Base-by-base conservation (phyloP, 2,797 vertebrate genomes). In the Alcedo atthis region DNA sequence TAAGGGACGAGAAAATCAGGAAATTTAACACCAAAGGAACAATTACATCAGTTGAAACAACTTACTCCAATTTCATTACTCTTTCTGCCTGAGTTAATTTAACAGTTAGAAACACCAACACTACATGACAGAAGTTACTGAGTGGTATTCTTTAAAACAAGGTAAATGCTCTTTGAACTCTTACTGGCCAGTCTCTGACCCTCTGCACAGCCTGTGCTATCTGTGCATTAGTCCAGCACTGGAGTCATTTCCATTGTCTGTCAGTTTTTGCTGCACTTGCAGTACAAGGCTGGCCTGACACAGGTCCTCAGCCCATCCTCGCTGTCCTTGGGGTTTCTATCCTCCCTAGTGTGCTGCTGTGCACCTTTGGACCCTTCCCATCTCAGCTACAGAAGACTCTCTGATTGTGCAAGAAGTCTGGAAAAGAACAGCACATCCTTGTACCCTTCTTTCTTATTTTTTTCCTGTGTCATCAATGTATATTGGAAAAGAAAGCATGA, bases 1-100 rank as follows among this genome's bases (percentile, higher is more conserved):
- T 26, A 91, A 94, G 87, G 37, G 43, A 90, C 46, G 1, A 89
- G 88, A 94, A 94, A 92, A 76, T 83, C 86, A 92, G 84, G 81
- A 94, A 94, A 79, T 73, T 43, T 73, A 85, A 83, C 37, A 85
- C 51, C 42, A 85, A 59, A 35, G 21, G 48, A 87, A 64, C 81
- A 90, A 93, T 92, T 92, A 71, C 26, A 89, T 45, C 21, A 83
- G 90, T 63, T 66, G 45, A 92, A 95, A 73, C 73, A 89, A 87
- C 42, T 74, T 57, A 66, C 24, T 71, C 14, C 17, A 5, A 10
- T 87, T 75, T 93, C 69, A 75, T 89, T 87, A 67, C 15, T 89
- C 48, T 35, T 83, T 79, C 66, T 92, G 45, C 26, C 61, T 51
- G 17, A 33, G 35, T 46, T 85, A 88, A 87, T 87, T 57, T 69